Evolutionary conservation across 1,140 invertebrate species (phyloP).

Genomic region (Drosophila busckii): DNA sequence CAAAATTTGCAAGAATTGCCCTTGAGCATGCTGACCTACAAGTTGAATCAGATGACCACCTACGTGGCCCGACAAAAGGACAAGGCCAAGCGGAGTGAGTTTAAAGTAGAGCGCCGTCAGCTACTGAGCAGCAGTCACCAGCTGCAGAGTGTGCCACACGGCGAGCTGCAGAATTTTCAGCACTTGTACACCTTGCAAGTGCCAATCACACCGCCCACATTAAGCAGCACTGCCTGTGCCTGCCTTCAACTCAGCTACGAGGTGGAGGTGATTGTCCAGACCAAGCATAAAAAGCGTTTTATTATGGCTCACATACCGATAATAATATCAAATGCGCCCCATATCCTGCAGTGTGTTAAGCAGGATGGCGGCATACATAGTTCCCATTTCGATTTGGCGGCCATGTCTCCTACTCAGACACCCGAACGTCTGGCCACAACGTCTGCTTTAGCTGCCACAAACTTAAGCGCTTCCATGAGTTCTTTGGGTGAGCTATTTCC

Average conservation of each 20-base stretch:
- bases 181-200: slow-evolving; percentile 80
- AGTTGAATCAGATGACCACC: slow-evolving; percentile 68
- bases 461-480: slow-evolving; percentile 35
- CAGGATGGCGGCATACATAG: background rate
- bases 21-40: slow-evolving; percentile 79
- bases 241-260: slow-evolving; percentile 86
- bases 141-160: slow-evolving; percentile 78
- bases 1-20: slow-evolving; percentile 71
- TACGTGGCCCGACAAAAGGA: slow-evolving; percentile 35
- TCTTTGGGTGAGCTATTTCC: slow-evolving; percentile 41
- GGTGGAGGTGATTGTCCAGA: slow-evolving; percentile 80
- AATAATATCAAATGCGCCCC: slow-evolving; percentile 80
- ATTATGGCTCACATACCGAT: slow-evolving; percentile 79
- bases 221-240: slow-evolving; percentile 82
- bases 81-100: slow-evolving; percentile 38
- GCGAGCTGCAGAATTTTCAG: slow-evolving; percentile 72
- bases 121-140: slow-evolving; percentile 80
- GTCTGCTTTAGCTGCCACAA: slow-evolving; percentile 1
- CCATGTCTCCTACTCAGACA: slow-evolving; percentile 32
- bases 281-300: slow-evolving; percentile 75
- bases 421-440: slow-evolving; percentile 17
- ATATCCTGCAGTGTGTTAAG: background rate
- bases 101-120: slow-evolving; percentile 77
- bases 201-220: slow-evolving; percentile 84
- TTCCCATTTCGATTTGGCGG: slow-evolving; percentile 4